Evolutionary conservation across 1,140 invertebrate genomes (phyloP).

Genomic region (Ceratoteleas bidentatus): DNA sequence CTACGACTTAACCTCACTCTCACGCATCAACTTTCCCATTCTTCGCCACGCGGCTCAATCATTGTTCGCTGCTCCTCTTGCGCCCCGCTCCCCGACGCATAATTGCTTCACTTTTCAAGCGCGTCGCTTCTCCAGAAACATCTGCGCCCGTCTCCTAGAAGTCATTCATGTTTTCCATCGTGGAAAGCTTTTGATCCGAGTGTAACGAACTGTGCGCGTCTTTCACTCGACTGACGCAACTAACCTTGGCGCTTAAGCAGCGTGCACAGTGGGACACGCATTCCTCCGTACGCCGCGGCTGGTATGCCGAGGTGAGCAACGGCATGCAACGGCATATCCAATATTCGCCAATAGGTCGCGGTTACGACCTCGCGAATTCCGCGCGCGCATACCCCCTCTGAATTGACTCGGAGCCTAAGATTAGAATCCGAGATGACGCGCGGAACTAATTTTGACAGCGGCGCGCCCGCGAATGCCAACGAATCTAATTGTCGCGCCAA

Average conservation of each 20-base stretch:
- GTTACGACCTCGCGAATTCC: conserved; percentile 79
- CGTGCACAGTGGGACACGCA: conserved; percentile 74
- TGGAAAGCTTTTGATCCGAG: conserved; percentile 15
- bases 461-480: conserved; percentile 20
- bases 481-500: conserved; percentile 49
- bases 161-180: conserved; percentile 24
- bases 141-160: not conserved
- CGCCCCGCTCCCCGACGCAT: not conserved
- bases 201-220: conserved; percentile 45
- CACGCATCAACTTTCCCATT: too few species aligned
- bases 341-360: conserved; percentile 79
- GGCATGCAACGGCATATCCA: conserved; percentile 79
- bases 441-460: conserved; percentile 57
- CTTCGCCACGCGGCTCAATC: not conserved
- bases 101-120: not conserved
- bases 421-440: conserved; percentile 58
- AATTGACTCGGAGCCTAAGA: conserved; percentile 62
- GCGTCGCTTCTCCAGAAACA: not conserved
- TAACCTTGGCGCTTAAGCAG: conserved; percentile 74
- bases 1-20: too few species aligned
- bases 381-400: conserved; percentile 69
- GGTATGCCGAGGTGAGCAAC: conserved; percentile 78
- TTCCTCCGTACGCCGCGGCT: conserved; percentile 74
- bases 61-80: not conserved
- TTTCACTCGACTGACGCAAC: conserved; percentile 44